Conservation (phyloP, 2,888 invertebrate species). For the Noctua janthina region DNA sequence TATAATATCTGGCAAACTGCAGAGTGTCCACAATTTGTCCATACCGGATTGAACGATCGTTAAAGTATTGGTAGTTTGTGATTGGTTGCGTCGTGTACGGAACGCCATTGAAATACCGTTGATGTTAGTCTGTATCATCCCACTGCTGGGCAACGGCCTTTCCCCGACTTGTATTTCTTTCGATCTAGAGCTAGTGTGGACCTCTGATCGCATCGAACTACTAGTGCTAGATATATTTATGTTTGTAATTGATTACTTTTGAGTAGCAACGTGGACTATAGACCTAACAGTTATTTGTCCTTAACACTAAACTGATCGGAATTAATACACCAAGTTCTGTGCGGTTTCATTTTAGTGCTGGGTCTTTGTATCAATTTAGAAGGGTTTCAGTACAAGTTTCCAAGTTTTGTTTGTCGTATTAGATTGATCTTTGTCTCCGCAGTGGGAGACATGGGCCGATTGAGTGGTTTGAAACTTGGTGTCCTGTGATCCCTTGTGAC, state of each 20-base stretch:
- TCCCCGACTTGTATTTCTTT: too few species aligned
- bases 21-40: too few species aligned
- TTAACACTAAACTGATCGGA: background rate
- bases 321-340: background rate
- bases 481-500: background rate
- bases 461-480: constrained; percentile 15
- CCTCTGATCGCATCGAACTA: too few species aligned
- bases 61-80: too few species aligned
- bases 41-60: too few species aligned
- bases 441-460: background rate
- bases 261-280: background rate
- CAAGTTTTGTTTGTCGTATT: constrained; percentile 29
- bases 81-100: too few species aligned
- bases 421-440: constrained; percentile 15
- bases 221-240: too few species aligned
- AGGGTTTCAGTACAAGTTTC: constrained; percentile 10
- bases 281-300: background rate
- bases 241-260: background rate
- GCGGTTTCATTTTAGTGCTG: constrained; percentile 1
- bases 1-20: too few species aligned
- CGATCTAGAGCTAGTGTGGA: too few species aligned
- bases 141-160: too few species aligned
- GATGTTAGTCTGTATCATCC: too few species aligned
- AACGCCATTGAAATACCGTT: too few species aligned
- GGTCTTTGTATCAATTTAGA: constrained; percentile 17